Percentiles rank a stretch among this genome's conserved stretches.
These are phyloP conservation scores for Dasyprocta punctata DNA, from an alignment of 2,113 vertebrate genomes.

Conservation along the genomic window DNA sequence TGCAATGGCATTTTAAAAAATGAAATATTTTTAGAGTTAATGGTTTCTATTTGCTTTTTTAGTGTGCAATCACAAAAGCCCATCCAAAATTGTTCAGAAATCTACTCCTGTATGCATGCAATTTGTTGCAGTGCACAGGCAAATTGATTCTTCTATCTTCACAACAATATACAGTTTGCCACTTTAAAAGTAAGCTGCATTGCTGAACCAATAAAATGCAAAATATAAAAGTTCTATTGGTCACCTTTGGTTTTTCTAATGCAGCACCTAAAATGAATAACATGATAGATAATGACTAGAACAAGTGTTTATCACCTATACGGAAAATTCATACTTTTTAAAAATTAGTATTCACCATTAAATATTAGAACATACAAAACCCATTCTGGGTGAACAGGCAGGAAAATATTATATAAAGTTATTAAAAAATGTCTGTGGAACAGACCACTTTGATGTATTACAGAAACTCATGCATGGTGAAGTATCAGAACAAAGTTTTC, in stretches of 20 bases:
- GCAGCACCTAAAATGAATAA: conserved; percentile 3
- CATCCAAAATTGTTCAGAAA: not conserved
- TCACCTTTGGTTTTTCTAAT: not conserved
- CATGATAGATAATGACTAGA: not conserved
- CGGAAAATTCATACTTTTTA: not conserved
- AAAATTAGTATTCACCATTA: conserved; percentile 37
- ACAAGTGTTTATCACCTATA: not conserved
- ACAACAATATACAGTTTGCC: not conserved
- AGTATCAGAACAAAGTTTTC: not conserved
- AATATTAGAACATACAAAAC: not conserved
- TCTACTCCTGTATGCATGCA: not conserved
- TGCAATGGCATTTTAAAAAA: not conserved
- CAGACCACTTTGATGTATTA: not conserved
- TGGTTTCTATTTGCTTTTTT: conserved; percentile 19
- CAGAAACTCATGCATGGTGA: not conserved
- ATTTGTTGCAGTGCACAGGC: not conserved
- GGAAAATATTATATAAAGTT: not conserved
- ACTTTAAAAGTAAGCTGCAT: not conserved
- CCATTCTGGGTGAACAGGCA: not conserved
- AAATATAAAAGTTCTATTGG: not conserved
- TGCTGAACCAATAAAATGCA: not conserved
- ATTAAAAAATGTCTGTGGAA: not conserved
- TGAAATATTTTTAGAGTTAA: not conserved
- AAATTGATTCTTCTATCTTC: not conserved
- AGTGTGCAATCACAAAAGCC: not conserved